Percentiles rank a stretch among this genome's conserved stretches.
phyloP scores from a whole-genome alignment of 2,888 invertebrate species.

The Bimastos eiseni region DNA sequence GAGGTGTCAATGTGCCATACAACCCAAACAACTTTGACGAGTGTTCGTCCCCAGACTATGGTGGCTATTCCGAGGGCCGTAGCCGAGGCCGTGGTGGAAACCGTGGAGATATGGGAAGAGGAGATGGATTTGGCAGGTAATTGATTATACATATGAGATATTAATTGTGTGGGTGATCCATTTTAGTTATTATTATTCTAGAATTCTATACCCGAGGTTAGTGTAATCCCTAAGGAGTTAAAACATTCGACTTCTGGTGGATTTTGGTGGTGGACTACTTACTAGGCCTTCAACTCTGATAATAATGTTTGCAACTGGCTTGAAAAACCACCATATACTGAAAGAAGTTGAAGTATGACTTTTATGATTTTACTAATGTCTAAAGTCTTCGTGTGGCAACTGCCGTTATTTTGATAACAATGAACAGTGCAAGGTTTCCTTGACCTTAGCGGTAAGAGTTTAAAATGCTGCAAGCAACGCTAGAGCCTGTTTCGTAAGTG shows the following conservation, averaged over 20 bases:
- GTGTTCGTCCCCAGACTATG: conserved; percentile 28
- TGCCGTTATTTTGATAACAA: too few relatives aligned
- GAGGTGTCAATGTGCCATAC: conserved; percentile 27
- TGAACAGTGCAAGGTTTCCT: too few relatives aligned
- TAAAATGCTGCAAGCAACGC: too few relatives aligned
- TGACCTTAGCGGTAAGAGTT: too few relatives aligned
- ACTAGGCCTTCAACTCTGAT: too few relatives aligned
- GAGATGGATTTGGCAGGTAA: conserved; percentile 17
- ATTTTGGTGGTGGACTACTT: too few relatives aligned
- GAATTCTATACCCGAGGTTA: neutral
- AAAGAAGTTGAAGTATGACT: too few relatives aligned
- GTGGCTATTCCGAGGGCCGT: conserved; percentile 33
- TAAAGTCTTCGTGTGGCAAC: too few relatives aligned
- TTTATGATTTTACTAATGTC: too few relatives aligned
- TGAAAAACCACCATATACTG: too few relatives aligned
- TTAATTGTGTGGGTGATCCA: conserved; percentile 13
- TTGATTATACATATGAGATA: neutral
- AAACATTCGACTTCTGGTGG: neutral
- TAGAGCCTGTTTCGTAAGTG: too few relatives aligned
- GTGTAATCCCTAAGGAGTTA: neutral
- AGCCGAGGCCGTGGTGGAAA: conserved; percentile 30
- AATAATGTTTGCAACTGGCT: too few relatives aligned
- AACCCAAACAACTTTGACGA: conserved; percentile 37
- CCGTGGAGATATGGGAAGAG: conserved; percentile 9
- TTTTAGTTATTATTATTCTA: neutral